Evolutionary conservation across 2,113 vertebrate genomes (phyloP).

Genomic region (Chaenogobius annularis): DNA sequence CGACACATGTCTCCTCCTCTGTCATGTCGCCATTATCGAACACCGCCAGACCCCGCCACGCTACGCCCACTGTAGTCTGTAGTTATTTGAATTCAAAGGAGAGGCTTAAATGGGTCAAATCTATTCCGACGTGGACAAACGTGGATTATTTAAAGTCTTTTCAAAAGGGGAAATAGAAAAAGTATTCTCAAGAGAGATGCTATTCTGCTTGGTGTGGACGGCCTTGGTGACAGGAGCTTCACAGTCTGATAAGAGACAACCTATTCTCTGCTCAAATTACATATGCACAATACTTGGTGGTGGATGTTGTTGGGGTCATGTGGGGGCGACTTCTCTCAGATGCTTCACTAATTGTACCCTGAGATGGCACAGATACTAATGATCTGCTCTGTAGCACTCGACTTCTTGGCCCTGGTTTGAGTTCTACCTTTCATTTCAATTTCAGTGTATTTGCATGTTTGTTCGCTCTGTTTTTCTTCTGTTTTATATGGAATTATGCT

Average conservation of each 20-base stretch:
- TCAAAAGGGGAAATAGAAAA: conserved; percentile 96
- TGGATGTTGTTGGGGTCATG: conserved; percentile 75
- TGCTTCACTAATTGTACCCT: too few relatives aligned
- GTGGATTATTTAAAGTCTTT: conserved; percentile 95
- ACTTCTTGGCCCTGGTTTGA: too few relatives aligned
- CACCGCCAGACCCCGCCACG: conserved; percentile 58
- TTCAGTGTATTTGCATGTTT: too few relatives aligned
- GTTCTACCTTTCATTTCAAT: conserved; percentile 54
- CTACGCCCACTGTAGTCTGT: too few relatives aligned
- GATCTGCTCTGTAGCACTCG: too few relatives aligned
- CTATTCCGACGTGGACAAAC: conserved; percentile 96
- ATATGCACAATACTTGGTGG: conserved; percentile 37
- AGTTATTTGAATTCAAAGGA: conserved; percentile 84
- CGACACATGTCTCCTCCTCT: conserved; percentile 25
- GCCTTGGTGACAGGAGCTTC: conserved; percentile 79
- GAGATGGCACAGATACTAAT: too few relatives aligned
- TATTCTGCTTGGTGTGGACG: conserved; percentile 87
- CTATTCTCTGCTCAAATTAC: conserved; percentile 73
- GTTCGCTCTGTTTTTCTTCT: too few relatives aligned
- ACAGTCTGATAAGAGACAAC: conserved; percentile 88
- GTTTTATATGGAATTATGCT: too few relatives aligned
- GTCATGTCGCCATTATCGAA: conserved; percentile 58
- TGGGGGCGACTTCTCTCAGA: too few relatives aligned
- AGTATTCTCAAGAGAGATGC: conserved; percentile 94
- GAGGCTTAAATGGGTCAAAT: conserved; percentile 92